Evolutionary conservation across 2,113 vertebrate species (phyloP), one percentile per base, ranked within the genome.

Genomic region (Mus spicilegus): DNA sequence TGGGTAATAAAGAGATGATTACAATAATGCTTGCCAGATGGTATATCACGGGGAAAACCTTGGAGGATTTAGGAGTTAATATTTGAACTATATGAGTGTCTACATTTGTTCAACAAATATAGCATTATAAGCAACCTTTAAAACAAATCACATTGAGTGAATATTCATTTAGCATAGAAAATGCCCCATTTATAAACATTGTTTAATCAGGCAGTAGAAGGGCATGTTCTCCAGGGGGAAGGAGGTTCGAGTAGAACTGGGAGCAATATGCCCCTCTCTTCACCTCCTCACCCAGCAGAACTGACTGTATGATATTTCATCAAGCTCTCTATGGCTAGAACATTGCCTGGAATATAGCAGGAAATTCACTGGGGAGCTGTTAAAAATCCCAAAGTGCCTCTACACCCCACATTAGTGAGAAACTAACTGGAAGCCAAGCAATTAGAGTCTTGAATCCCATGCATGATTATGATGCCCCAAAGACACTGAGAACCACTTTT

Each of bases 1-100:
- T 58, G 88, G 96, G 92, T 95, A 95, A 95, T 93, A 96, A 90
- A 95, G 97, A 93, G 92, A 96, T 97, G 92, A 97, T 95, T 89
- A 81, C 67, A 82, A 78, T 93, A 93, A 95, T 94, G 95, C 77
- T 58, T 95, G 85, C 95, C 97, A 97, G 97, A 95, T 94, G 97
- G 96, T 92, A 96, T 26, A 69, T 63, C 2, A 3, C 6, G 12
- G 85, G 54, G 58, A 89, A 91, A 92, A 82, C 90, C 95, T 96
- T 82, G 72, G 90, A 96, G 97, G 89, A 96, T 92, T 92, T 87
- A 92, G 94, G 86, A 96, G 92, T 92, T 96, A 88, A 92, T 95
- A 97, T 94, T 82, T 96, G 90, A 95, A 92, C 73, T 94, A 90
- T 93, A 88, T 5, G 77, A 95, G 58, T 46, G 72, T 75, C 92